phyloP scores from a whole-genome alignment of 2,113 vertebrate genomes.

The Pseudolaguvia tuberculata region DNA sequence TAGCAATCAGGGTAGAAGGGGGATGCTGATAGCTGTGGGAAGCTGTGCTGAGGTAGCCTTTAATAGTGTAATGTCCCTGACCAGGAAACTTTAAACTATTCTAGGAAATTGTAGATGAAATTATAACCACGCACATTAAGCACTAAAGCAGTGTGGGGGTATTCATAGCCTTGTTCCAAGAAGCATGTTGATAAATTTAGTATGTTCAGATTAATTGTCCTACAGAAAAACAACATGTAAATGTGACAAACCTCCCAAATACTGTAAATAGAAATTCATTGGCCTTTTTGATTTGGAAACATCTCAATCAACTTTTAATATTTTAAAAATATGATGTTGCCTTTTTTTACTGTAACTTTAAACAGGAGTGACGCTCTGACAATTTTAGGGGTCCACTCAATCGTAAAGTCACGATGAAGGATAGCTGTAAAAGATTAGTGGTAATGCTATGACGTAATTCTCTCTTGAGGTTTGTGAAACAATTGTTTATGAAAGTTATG shows the following conservation, averaged over 20 bases:
- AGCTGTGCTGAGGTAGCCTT: background rate
- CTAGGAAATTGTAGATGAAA: slow-evolving; percentile 17
- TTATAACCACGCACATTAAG: slow-evolving; percentile 24
- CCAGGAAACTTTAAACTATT: slow-evolving; percentile 19
- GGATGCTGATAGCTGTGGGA: slow-evolving; percentile 11
- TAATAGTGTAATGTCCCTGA: slow-evolving; percentile 16
- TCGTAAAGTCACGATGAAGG: no score
- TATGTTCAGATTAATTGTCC: background rate
- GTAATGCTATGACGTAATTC: no score
- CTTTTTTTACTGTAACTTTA: background rate
- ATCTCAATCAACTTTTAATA: no score
- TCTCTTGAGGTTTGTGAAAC: no score
- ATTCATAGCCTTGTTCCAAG: background rate
- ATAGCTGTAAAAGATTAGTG: no score
- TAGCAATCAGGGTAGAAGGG: background rate
- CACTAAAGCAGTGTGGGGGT: background rate
- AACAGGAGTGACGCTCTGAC: no score
- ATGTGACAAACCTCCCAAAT: background rate
- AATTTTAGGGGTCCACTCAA: no score
- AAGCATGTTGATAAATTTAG: background rate
- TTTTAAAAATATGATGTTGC: background rate
- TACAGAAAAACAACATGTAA: slow-evolving; percentile 1
- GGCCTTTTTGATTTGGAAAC: background rate
- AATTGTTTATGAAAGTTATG: no score
- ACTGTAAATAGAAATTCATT: background rate